phyloP scores from a whole-genome alignment of 2,797 vertebrate genomes.

The Crax fasciolata region DNA sequence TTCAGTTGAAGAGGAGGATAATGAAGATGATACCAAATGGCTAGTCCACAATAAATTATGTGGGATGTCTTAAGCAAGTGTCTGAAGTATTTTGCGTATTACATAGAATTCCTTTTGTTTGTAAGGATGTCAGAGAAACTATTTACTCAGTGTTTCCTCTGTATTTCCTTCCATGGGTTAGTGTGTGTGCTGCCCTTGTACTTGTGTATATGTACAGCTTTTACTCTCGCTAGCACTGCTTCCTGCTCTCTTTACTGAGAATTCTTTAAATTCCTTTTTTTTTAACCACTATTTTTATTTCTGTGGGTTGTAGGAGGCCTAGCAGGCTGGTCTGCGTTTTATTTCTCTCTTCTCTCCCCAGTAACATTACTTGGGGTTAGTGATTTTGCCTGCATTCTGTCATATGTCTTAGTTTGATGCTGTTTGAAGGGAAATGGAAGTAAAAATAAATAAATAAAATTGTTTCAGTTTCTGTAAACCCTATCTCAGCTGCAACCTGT shows the following conservation, averaged over 20 bases:
- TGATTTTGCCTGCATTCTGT: background rate
- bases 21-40: background rate
- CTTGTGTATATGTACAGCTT: background rate
- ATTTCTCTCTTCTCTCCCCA: background rate
- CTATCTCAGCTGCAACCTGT: background rate
- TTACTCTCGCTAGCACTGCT: background rate
- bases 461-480: background rate
- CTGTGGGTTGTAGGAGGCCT: background rate
- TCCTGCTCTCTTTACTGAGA: background rate
- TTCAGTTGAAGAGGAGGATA: background rate
- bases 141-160: background rate
- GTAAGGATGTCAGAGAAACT: background rate
- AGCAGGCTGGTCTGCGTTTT: background rate
- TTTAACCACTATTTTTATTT: background rate
- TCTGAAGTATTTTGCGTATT: background rate
- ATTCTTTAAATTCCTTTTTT: background rate
- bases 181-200: background rate
- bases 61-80: background rate
- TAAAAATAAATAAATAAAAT: background rate
- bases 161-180: background rate
- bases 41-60: background rate
- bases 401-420: accelerated
- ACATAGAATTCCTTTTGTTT: background rate
- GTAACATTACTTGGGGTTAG: background rate
- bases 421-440: background rate